Conservation (phyloP, 2,888 invertebrate species). For the Lordiphosa fenestrarum region DNA sequence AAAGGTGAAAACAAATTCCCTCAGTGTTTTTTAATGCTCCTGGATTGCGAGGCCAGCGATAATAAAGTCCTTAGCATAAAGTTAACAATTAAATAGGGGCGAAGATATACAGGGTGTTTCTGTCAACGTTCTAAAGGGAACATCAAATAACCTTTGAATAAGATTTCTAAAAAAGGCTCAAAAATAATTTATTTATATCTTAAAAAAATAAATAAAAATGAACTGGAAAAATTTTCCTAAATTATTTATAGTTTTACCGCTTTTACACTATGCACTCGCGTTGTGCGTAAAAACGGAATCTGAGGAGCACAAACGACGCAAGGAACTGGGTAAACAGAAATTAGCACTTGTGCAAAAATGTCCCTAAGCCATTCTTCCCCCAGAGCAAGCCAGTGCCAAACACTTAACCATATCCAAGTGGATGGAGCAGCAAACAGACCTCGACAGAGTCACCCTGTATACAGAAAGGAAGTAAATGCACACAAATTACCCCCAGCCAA, state of each 20-base stretch:
- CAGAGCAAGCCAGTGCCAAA: conserved; percentile 18
- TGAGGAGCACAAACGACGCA: conserved; percentile 27
- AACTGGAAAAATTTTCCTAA: conserved; percentile 50
- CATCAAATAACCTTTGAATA: neutral
- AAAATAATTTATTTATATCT: neutral
- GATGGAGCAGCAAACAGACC: conserved; percentile 13
- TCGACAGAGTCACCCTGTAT: conserved; percentile 49
- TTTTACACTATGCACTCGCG: conserved; percentile 38
- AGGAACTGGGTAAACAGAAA: conserved; percentile 24
- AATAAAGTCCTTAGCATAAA: conserved; percentile 60
- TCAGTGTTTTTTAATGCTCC: conserved; percentile 42
- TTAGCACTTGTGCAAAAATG: no score
- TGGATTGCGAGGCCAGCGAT: conserved; percentile 32
- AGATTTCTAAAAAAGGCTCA: neutral
- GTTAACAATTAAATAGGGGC: conserved; percentile 46
- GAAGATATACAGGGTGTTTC: conserved; percentile 51
- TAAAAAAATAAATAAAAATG: conserved; percentile 24
- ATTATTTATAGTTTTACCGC: conserved; percentile 46
- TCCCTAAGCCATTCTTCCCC: neutral
- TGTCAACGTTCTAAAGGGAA: neutral
- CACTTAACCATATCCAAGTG: conserved; percentile 7
- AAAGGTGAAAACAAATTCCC: conserved; percentile 7
- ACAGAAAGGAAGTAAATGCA: conserved; percentile 47
- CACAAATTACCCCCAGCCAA: conserved; percentile 59
- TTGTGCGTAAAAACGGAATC: conserved; percentile 31